A percentile compares a stretch with the other conserved stretches of the same genome.
Evolutionary conservation across 2,113 vertebrate species (phyloP).

Genomic region (Uria aalge): DNA sequence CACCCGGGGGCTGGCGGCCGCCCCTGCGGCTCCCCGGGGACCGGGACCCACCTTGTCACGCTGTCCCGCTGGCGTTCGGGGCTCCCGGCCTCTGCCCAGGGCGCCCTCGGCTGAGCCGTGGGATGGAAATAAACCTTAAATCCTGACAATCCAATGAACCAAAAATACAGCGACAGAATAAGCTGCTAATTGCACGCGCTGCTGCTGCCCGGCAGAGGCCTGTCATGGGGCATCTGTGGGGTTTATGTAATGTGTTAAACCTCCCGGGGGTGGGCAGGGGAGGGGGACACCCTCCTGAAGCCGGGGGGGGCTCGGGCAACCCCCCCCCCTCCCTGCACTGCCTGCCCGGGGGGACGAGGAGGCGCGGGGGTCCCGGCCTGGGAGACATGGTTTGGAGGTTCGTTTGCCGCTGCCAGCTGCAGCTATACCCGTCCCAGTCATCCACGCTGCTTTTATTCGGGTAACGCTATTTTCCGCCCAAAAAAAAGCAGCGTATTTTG

Average conservation of each 20-base stretch:
- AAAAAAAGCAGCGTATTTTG: rapidly evolving
- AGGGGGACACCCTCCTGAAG: background rate
- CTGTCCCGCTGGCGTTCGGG: rapidly evolving
- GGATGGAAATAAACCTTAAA: slow-evolving; percentile 42
- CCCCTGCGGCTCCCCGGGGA: background rate
- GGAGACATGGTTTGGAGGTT: background rate
- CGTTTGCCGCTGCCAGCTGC: background rate
- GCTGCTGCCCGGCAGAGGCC: background rate
- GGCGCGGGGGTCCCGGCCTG: rapidly evolving
- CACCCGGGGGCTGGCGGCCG: background rate
- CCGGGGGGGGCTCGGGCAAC: rapidly evolving
- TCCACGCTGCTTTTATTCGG: background rate
- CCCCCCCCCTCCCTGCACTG: background rate
- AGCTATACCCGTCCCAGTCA: background rate
- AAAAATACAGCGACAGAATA: slow-evolving; percentile 35
- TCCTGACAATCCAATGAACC: slow-evolving; percentile 67
- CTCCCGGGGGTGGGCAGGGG: rapidly evolving
- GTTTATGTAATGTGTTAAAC: background rate
- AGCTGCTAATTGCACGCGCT: slow-evolving; percentile 10
- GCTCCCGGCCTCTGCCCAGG: background rate
- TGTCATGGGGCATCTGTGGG: background rate
- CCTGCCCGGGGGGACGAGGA: rapidly evolving
- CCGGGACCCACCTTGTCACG: background rate
- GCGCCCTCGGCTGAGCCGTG: background rate
- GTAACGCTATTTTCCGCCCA: rapidly evolving